Evolutionary conservation across 1,140 invertebrate species (phyloP).

Genomic region (Hesperophylax magnus): DNA sequence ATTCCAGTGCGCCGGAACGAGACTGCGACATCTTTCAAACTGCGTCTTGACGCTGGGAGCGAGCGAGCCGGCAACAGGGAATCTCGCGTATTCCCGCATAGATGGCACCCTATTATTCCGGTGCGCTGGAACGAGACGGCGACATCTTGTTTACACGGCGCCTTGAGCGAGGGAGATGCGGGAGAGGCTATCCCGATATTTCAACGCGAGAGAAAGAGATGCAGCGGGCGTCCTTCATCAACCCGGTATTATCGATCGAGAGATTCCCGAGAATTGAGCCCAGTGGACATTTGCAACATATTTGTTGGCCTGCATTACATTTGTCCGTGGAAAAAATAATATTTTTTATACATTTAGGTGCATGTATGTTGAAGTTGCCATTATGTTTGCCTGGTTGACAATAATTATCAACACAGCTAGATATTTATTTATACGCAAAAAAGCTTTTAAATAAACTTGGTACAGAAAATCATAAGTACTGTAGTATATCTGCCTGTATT

Average conservation of each 20-base stretch:
- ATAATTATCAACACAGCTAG: no score
- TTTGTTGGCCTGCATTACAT: no score
- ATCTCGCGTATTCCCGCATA: background rate
- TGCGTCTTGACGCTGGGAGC: background rate
- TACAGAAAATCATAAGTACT: no score
- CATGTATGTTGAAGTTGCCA: no score
- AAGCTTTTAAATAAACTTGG: no score
- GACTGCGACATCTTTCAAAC: background rate
- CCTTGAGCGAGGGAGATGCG: background rate
- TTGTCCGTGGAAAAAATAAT: no score
- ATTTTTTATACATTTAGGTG: no score
- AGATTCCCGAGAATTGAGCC: conserved; percentile 17
- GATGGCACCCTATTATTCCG: conserved; percentile 10
- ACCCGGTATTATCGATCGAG: conserved; percentile 30
- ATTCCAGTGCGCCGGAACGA: background rate
- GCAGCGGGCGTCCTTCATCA: conserved; percentile 28
- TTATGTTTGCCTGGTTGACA: no score
- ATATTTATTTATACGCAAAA: no score
- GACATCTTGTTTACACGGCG: background rate
- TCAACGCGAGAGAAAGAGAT: background rate
- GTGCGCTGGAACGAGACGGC: background rate
- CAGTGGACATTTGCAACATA: conserved; percentile 23
- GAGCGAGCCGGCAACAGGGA: conserved; percentile 23
- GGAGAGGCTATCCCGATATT: background rate
- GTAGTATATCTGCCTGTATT: no score